Percentiles rank a stretch among this genome's conserved stretches.
phyloP scores from a whole-genome alignment of 2,797 vertebrate species.

The Pseudotriccus pelzelni region DNA sequence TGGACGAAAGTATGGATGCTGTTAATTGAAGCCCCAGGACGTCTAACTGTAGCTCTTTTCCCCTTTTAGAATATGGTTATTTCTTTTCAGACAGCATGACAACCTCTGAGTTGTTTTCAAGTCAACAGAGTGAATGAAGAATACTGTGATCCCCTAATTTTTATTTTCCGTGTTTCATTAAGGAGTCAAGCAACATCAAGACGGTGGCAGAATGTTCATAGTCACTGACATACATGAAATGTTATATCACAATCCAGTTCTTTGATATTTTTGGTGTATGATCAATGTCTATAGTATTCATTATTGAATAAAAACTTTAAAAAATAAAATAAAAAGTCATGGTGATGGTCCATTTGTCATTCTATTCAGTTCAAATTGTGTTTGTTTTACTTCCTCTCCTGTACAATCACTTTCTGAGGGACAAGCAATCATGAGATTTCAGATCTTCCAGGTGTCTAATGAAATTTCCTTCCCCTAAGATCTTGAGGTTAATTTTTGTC shows the following conservation, averaged over 20 bases:
- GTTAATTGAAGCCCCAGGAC: background rate
- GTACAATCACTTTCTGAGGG: background rate
- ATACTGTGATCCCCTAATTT: background rate
- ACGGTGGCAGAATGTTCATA: background rate
- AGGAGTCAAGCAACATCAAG: background rate
- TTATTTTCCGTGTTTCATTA: background rate
- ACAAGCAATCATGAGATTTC: background rate
- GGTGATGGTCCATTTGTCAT: background rate
- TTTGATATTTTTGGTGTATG: background rate
- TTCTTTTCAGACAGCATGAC: background rate
- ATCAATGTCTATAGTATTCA: background rate
- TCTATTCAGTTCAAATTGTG: background rate
- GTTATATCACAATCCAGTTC: background rate
- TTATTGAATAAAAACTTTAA: background rate
- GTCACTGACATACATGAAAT: background rate
- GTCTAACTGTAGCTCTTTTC: background rate
- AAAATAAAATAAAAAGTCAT: background rate
- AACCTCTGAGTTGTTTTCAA: background rate
- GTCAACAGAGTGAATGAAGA: background rate
- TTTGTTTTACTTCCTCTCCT: background rate
- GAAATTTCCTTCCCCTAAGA: background rate
- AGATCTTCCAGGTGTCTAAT: background rate
- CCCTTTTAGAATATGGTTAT: background rate
- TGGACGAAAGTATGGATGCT: background rate
- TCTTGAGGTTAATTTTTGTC: background rate